Base-by-base conservation (phyloP, 92 coral and sea anemone species). In the Scolanthus callimorphus region DNA sequence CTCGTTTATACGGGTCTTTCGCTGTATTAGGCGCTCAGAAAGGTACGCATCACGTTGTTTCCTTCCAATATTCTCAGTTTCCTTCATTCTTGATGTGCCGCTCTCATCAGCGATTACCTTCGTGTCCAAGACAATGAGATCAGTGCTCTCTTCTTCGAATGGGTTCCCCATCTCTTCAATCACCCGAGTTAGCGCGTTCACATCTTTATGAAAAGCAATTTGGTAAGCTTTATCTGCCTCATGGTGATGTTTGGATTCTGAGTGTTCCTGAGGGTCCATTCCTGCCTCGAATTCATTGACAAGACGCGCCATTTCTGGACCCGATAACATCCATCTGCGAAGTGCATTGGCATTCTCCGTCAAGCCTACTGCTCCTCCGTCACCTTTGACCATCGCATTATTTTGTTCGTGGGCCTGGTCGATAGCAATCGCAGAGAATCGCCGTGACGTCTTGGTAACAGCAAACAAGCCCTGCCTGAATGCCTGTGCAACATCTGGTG, bases 381-480 rank as follows among this genome's bases (percentile, higher is more conserved):
- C 74, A 2, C 85, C 85, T 55, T 77, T 83, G 29, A 76, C 83
- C 63, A 64, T 51, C 13, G 57, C 83, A 66, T 62, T 76, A 57
- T 81, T 81, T 27, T 75, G 83, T 37, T 81, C 71, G 37, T 81
- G 84, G 3, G 70, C 89, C 31, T 82, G 84, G 47, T 82, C 76
- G 25, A 76, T 76, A 44, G 88, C 80, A 21, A 77, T 58, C 17
- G 84, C 61, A 24, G 80, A 77, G 21, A 77, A 70, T 31, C 47
- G 63, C 72, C 67, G 55, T 25, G 31, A 51, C 11, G 79, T 43
- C 71, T 82, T 76, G 65, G 75, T 49, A 3, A 82, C 65, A 11
- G 74, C 46, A 43, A 82, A 63, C 11, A 55, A 55, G 29, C 83
- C 70, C 11, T 73, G 49, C 21, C 22, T 24, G 59, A 82, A 70